Percentiles rank a stretch among this genome's conserved stretches.
Conservation (phyloP, 2,113 vertebrate genomes). For the Hydrochoerus hydrochaeris region DNA sequence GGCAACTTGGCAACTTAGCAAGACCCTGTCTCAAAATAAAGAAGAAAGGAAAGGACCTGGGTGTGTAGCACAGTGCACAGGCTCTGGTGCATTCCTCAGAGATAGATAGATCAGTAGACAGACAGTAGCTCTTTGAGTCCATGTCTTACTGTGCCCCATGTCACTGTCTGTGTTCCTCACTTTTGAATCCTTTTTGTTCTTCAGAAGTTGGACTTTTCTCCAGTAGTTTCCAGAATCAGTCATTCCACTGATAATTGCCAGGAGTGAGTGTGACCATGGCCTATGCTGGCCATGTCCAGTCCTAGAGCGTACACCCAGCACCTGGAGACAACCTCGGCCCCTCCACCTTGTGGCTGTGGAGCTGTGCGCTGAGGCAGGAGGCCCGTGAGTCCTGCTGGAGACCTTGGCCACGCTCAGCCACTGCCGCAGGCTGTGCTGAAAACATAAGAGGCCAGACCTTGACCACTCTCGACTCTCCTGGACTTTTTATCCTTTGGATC, state of each 20-base stretch:
- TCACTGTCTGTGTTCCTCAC: too few species aligned
- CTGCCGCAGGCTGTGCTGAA: fast-evolving
- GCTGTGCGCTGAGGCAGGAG: not conserved
- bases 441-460: not conserved
- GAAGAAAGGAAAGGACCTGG: not conserved
- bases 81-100: not conserved
- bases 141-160: too few species aligned
- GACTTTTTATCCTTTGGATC: not conserved
- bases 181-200: not conserved
- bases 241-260: not conserved
- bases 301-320: fast-evolving
- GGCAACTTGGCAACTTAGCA: not conserved
- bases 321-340: not conserved
- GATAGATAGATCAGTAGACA: not conserved
- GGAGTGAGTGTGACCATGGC: not conserved
- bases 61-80: not conserved
- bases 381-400: not conserved
- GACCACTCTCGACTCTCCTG: fast-evolving
- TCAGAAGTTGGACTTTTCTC: not conserved
- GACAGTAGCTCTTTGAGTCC: fast-evolving
- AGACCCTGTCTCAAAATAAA: not conserved
- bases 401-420: not conserved
- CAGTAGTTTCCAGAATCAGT: not conserved
- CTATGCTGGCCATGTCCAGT: not conserved
- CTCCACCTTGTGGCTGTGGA: not conserved